Conservation (phyloP, 2,797 vertebrate species). For the Protosalanx chinensis region DNA sequence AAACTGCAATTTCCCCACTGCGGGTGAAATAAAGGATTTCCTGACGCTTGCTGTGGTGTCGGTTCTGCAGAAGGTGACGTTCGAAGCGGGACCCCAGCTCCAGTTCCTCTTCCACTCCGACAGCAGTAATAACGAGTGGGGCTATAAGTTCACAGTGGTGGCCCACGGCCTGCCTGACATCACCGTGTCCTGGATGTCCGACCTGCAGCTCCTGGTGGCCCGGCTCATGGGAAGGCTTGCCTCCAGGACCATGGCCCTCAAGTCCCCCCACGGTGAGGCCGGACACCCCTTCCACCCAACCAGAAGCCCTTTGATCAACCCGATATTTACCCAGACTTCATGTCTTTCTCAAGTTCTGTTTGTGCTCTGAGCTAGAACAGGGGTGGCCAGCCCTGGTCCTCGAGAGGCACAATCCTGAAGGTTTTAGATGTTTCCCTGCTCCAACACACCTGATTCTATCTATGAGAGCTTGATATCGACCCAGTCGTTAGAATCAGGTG, state of each 20-base stretch:
- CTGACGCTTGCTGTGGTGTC: not conserved
- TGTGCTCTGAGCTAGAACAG: not conserved
- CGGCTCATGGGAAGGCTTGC: conserved; percentile 96
- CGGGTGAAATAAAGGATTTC: not conserved
- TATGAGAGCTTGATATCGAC: no score
- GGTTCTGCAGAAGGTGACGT: conserved; percentile 87
- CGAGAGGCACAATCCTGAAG: no score
- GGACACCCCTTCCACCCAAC: not conserved
- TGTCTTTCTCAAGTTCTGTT: not conserved
- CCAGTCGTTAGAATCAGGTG: no score
- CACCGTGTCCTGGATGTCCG: conserved; percentile 91
- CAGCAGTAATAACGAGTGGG: conserved; percentile 98
- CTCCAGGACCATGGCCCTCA: conserved; percentile 89
- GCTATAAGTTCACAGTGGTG: conserved; percentile 93
- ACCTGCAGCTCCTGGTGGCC: conserved; percentile 91
- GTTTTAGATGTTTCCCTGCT: no score
- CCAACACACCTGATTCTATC: no score
- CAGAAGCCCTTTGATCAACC: not conserved
- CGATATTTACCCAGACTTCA: not conserved
- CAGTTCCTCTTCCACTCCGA: conserved; percentile 99
- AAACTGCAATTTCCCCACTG: no score
- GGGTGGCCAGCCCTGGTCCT: no score
- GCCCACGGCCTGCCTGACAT: conserved; percentile 91
- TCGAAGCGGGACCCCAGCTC: conserved; percentile 92
- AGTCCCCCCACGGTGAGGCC: conserved; percentile 82